Base-by-base conservation (phyloP, 2,888 invertebrate genomes). In the Mimas tiliae region DNA sequence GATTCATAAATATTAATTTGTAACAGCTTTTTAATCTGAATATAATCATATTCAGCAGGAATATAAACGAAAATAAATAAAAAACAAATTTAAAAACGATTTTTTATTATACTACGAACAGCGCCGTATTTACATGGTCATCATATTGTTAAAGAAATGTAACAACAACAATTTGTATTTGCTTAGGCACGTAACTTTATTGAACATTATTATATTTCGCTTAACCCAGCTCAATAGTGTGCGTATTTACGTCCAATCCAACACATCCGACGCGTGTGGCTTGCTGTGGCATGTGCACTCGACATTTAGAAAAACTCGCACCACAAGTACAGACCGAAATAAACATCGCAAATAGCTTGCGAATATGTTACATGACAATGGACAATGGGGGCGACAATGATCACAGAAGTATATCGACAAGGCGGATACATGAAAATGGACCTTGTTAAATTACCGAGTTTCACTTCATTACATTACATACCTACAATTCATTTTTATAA, bases 91-190 rank as follows among this genome's bases (percentile, higher is more conserved):
- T 91, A 92, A 91, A 89, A 89, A 92, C 90, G 86, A 86, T 86
- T 90, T 85, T 82, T 88, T 91, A 91, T 91, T 92, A 89, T 89
- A 90, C 91, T 93, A 93, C 93, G 91, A 93, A 93, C 93, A 91
- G 93, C 91, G 92, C 89, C 90, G 91, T 91, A 93, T 91, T 90
- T 92, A 93, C 92, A 93, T 90, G 86, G 87, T 90, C 88, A 86
- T 89, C 86, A 92, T 93, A 93, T 93, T 93, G 93, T 90, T 91
- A 92, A 88, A 89, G 93, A 93, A 93, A 93, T 93, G 93, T 93
- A 93, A 93, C 93, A 89, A 91, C 84, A 87, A 89, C 87, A 89
- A 87, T 85, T 45, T 80, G 76, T 78, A 85, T 88, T 87, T 85
- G 84, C 85, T 91, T 91, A 93, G 93, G 92, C 93, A 92, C 91